Evolutionary conservation across 2,888 invertebrate genomes (phyloP).

Genomic region (Marronus borbonicus): DNA sequence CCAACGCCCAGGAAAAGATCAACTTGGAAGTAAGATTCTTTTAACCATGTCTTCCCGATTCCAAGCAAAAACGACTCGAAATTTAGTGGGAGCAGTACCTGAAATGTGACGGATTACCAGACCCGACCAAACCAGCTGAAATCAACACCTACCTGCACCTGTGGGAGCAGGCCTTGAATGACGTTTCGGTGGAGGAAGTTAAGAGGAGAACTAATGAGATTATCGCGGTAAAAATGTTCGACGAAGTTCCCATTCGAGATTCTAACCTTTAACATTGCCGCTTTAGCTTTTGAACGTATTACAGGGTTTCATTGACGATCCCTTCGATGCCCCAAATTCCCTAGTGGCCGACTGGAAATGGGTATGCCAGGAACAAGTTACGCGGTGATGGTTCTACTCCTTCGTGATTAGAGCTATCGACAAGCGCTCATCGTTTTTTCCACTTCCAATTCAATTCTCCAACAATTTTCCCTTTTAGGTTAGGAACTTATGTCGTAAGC

Average conservation of each 20-base stretch:
- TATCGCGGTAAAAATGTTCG: slow-evolving; percentile 64
- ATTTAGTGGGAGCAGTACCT: slow-evolving; percentile 73
- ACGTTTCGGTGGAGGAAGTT: slow-evolving; percentile 68
- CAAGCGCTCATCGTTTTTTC: neutral
- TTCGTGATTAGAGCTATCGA: no score
- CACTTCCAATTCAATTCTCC: neutral
- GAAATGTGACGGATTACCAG: slow-evolving; percentile 73
- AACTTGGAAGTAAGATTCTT: slow-evolving; percentile 53
- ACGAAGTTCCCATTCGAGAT: neutral
- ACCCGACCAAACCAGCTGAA: slow-evolving; percentile 70
- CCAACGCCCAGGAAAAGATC: slow-evolving; percentile 55
- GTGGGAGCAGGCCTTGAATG: slow-evolving; percentile 70
- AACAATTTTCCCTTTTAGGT: slow-evolving; percentile 61
- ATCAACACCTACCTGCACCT: slow-evolving; percentile 74
- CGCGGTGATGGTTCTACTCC: no score
- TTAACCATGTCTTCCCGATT: neutral
- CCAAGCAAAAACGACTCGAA: neutral
- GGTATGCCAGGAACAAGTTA: slow-evolving; percentile 49
- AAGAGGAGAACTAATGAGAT: slow-evolving; percentile 69
- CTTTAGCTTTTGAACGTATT: slow-evolving; percentile 62
- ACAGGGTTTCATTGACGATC: slow-evolving; percentile 63
- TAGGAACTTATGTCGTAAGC: slow-evolving; percentile 68
- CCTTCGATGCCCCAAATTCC: slow-evolving; percentile 56
- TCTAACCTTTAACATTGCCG: slow-evolving; percentile 44
- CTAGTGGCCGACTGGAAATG: slow-evolving; percentile 62